These are phyloP conservation scores for Drosophila kohkoa DNA, from an alignment of 1,140 invertebrate genomes.

Conservation along the genomic window DNA sequence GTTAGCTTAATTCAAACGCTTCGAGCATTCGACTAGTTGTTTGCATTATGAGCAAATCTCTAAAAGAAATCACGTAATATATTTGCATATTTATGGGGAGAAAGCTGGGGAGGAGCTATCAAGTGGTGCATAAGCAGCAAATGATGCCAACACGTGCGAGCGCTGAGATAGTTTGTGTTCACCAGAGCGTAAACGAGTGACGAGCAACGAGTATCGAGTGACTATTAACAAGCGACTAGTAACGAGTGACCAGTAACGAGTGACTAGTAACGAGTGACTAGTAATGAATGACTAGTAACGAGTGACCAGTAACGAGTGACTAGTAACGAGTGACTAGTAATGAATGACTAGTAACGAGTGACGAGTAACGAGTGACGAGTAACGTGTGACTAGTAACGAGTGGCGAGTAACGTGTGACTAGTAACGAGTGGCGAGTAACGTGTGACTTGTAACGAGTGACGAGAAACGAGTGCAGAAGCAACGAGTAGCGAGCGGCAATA, in stretches of 20 bases:
- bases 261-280: background rate
- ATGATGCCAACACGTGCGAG: conserved; percentile 35
- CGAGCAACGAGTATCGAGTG: conserved; percentile 6
- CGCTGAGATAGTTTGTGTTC: background rate
- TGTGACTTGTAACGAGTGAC: background rate
- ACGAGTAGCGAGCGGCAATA: background rate
- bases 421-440: conserved; percentile 3
- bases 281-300: conserved; percentile 6
- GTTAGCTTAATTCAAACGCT: conserved; percentile 9
- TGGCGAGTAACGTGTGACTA: background rate
- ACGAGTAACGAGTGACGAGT: conserved; percentile 14
- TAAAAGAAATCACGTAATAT: conserved; percentile 66
- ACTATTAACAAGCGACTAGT: conserved; percentile 6
- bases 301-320: conserved; percentile 1
- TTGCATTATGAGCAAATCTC: conserved; percentile 45
- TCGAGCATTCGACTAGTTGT: conserved; percentile 19
- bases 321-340: background rate
- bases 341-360: background rate
- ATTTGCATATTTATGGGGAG: conserved; percentile 69
- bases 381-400: background rate
- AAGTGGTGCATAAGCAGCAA: conserved; percentile 20
- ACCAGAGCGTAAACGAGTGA: background rate
- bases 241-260: background rate
- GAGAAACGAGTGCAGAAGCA: background rate
- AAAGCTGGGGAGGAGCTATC: conserved; percentile 8